These are phyloP conservation scores for Rhinolophus ferrumequinum DNA, from an alignment of 2,113 vertebrate genomes.

Conservation along the genomic window DNA sequence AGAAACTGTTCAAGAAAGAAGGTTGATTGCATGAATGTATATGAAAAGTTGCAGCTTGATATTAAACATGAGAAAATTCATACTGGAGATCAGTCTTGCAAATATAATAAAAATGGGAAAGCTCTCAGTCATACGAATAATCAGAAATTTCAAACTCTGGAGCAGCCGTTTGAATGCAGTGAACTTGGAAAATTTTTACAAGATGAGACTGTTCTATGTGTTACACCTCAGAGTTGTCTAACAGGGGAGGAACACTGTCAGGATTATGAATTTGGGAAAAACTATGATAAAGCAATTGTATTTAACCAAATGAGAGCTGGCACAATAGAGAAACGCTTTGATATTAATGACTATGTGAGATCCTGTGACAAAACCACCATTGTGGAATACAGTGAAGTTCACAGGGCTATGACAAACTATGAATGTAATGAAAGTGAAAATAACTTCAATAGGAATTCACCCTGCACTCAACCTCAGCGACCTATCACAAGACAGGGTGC, in stretches of 20 bases:
- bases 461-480: neutral
- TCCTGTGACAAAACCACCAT: neutral
- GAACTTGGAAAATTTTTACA: neutral
- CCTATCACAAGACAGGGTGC: neutral
- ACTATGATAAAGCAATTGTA: neutral
- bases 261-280: neutral
- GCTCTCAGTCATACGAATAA: neutral
- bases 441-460: neutral
- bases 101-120: slow-evolving; percentile 71
- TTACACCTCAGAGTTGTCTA: neutral
- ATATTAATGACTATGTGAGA: slow-evolving; percentile 29
- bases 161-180: slow-evolving; percentile 17
- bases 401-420: slow-evolving; percentile 32
- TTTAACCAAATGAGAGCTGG: neutral
- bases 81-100: neutral
- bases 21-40: too few species aligned
- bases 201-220: neutral
- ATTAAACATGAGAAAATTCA: neutral
- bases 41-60: neutral
- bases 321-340: neutral
- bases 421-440: slow-evolving; percentile 19
- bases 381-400: neutral
- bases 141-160: slow-evolving; percentile 46
- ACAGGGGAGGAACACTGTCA: neutral
- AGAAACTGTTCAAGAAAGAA: slow-evolving; percentile 18